A percentile compares a stretch with the other conserved stretches of the same genome.
phyloP scores from a whole-genome alignment of 1,140 invertebrate species.

The Tetragnatha versicolor region DNA sequence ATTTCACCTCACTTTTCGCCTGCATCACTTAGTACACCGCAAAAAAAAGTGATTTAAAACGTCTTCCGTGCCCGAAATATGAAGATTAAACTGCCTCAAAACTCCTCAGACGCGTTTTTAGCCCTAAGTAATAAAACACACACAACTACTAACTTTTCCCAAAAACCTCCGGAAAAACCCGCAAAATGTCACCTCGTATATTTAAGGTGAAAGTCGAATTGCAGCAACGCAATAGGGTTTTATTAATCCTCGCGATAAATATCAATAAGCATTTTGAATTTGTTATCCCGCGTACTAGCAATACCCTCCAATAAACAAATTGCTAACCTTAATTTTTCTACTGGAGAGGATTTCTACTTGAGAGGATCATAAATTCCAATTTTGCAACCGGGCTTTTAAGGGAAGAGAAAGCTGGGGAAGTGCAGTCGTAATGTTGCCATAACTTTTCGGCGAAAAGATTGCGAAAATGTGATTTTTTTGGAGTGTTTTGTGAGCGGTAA shows the following conservation, averaged over 20 bases:
- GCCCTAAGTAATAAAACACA: background rate
- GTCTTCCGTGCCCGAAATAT: background rate
- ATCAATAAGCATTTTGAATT: slow-evolving; percentile 12
- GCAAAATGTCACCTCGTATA: background rate
- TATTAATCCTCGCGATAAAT: slow-evolving; percentile 19
- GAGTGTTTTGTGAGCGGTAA: too few species aligned
- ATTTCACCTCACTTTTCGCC: too few species aligned
- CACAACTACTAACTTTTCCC: background rate
- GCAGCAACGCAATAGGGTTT: background rate
- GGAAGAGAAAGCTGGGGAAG: too few species aligned
- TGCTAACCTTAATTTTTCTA: slow-evolving; percentile 30
- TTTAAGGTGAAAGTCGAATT: background rate
- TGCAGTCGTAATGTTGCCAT: too few species aligned
- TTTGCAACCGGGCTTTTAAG: background rate
- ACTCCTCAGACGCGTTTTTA: background rate
- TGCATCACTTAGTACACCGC: too few species aligned
- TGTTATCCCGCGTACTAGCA: background rate
- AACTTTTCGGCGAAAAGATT: too few species aligned
- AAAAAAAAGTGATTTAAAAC: too few species aligned
- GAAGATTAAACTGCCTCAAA: background rate
- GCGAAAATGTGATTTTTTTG: too few species aligned
- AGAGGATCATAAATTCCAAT: slow-evolving; percentile 16
- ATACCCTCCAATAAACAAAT: slow-evolving; percentile 5
- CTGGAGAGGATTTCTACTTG: background rate
- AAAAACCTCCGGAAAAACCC: background rate